Base-by-base conservation (phyloP, 92 coral and sea anemone species). In the Epizoanthus ramosus region DNA sequence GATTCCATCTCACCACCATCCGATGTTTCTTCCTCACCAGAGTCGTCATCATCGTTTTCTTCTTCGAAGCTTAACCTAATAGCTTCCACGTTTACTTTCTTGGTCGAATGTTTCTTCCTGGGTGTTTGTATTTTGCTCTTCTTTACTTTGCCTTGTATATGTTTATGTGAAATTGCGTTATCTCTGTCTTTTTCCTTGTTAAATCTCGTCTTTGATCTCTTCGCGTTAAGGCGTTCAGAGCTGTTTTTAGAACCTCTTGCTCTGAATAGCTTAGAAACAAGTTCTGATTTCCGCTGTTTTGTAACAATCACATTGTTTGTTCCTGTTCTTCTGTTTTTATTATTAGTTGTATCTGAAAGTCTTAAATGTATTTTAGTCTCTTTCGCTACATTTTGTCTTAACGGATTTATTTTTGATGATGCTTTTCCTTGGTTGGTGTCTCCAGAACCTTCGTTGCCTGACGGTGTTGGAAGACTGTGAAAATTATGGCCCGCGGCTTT, bases 31-130 rank as follows among this genome's bases (percentile, higher is more conserved):
- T 77, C 71, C 3, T 41, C 82, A 17, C 71, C 82, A 15, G 82
- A 60, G 10, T 73, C 87, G 12, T 71, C 92, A 2, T 89, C 84
- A 21, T 74, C 90, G 28, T 69, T 76, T 18, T 41, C 83, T 13
- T 56, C 70, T 61, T 77, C 82, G 24, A 77, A 77, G 22, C 69
- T 63, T 6, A 77, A 59, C 13, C 82, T 65, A 8, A 77, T 63
- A 2, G 82, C 82, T 14, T 77, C 82, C 23, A 77, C 82, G 22
- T 77, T 77, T 15, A 77, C 82, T 41, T 57, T 77, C 71, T 77
- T 77, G 63, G 52, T 77, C 31, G 57, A 76, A 23, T 23, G 70
- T 35, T 77, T 77, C 21, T 58, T 63, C 61, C 25, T 77, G 5
- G 41, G 23, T 39, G 57, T 10, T 21, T 77, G 37, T n/a, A 3